Base-by-base conservation (phyloP, 92 coral and sea anemone species). In the Chrysogorgia sp. region DNA sequence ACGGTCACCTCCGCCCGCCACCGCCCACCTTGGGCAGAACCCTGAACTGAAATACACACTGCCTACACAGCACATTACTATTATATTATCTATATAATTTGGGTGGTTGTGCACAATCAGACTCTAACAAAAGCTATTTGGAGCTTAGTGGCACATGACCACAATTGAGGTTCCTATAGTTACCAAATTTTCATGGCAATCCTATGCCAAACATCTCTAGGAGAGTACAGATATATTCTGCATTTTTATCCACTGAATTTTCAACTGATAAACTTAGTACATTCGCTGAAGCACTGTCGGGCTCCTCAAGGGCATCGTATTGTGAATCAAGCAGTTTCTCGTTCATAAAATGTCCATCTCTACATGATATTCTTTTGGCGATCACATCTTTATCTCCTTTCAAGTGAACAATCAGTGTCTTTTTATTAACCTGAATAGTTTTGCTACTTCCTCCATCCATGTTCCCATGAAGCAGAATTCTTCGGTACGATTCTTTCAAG, bases 321-420 rank as follows among this genome's bases (percentile, higher is more conserved):
- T 93, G 97, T 8, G 97, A 93, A 76, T 88, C 96, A 19, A 93
- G 71, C 58, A 93, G 80, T 31, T 86, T 72, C 3, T 78, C 49
- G 0, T 91, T 87, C 97, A 93, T 88, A 61, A 67, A 93, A 64
- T 93, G 97, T 23, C 56, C 93, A 55, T 84, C 45, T 20, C 97
- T 83, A 40, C 75, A 33, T 17, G 74, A 71, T 84, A 93, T 78
- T 34, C 97, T 84, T 49, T 83, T 88, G 34, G 81, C 77, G 70
- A 93, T 84, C 53, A 83, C 47, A 33, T 91, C 90, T 67, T 87
- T 88, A n/a, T 89, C 80, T 10, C 97, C 97, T 58, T 93, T 80
- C 23, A 93, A 64, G 23, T 83, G 86, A 58, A 93, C 92, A 14
- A 86, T 74, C 34, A 93, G 88, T 66, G 76, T 79, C 31, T 84